These are phyloP conservation scores for Acanthurus lineatus DNA, from an alignment of 2,797 vertebrate genomes.

Conservation along the genomic window DNA sequence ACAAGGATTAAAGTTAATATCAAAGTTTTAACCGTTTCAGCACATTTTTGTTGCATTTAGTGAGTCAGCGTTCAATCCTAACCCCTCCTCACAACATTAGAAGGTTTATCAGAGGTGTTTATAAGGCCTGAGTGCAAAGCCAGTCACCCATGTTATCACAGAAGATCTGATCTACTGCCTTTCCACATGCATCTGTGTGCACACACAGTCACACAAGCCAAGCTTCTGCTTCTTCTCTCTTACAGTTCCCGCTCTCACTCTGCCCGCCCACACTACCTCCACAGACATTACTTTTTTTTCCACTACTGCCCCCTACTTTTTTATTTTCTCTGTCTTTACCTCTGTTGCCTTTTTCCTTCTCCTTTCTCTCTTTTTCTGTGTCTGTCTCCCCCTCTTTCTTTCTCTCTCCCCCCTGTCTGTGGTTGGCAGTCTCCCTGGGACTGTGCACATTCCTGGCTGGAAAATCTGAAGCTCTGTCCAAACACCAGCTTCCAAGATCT, in stretches of 20 bases:
- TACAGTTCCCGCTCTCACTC: constrained; percentile 62
- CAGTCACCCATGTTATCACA: constrained; percentile 53
- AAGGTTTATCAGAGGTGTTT: constrained; percentile 42
- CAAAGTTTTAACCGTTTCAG: background rate
- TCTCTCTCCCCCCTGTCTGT: constrained; percentile 67
- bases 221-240: constrained; percentile 69
- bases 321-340: constrained; percentile 61
- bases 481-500: constrained; percentile 89
- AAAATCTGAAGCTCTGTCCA: constrained; percentile 90
- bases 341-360: constrained; percentile 47
- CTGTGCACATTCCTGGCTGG: constrained; percentile 88
- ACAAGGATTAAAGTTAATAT: background rate
- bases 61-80: background rate
- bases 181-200: constrained; percentile 14
- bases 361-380: constrained; percentile 29
- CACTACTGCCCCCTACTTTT: constrained; percentile 31
- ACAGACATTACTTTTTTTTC: constrained; percentile 62
- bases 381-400: constrained; percentile 31
- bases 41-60: background rate
- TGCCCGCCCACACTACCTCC: constrained; percentile 65
- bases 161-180: constrained; percentile 50
- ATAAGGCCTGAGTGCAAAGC: constrained; percentile 44
- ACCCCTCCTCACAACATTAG: background rate
- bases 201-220: constrained; percentile 38
- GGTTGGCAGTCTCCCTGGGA: constrained; percentile 88